Base-by-base conservation (phyloP, 2,113 vertebrate species). In the Hyperoodon ampullatus region DNA sequence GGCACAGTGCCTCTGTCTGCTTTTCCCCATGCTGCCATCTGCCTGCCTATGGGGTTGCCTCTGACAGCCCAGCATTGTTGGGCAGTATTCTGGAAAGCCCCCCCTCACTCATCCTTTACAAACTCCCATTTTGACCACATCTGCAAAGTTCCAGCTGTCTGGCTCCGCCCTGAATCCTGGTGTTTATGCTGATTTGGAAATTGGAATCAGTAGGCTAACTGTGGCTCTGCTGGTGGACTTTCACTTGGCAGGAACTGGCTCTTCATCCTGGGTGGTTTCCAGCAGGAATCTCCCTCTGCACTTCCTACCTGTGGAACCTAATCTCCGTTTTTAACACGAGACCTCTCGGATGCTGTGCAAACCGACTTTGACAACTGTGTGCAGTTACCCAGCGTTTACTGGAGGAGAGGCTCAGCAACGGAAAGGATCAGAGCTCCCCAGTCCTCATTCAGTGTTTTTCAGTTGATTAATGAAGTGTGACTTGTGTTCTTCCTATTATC, bases 301-400 rank as follows among this genome's bases (percentile, higher is more conserved):
- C 44, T 0, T 23, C 28, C 26, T 33, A 3, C 23, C n/a, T 60
- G 0, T 6, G 23, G 74, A 88, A 33, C 26, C 44, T 42, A 6
- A 47, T 42, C 42, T 60, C n/a, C 26, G 4, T 77, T 65, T 21
- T n/a, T 13, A 6, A 9, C 0, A 1, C 8, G 7, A 4, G 12
- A 33, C 13, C 44, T 83, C 63, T 39, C 28, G 18, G 39, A 8
- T 47, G 5, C 19, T n/a, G 10, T 66, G 16, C 33, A 12, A 42
- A 24, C 23, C 24, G 78, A 7, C 42, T 72, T 53, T 80, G 47
- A 44, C 26, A 61, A 24, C 60, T 30, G 3, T 58, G 3, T 42
- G 66, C 44, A 30, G 12, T 74, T 53, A 55, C 23, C 61, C 78
- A 66, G 23, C 12, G 19, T 68, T 60, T 81, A 33, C 26, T 74